A percentile compares a stretch with the other conserved stretches of the same genome.
These are phyloP conservation scores for Laterallus jamaicensis DNA, from an alignment of 2,113 vertebrate species.

Conservation along the genomic window DNA sequence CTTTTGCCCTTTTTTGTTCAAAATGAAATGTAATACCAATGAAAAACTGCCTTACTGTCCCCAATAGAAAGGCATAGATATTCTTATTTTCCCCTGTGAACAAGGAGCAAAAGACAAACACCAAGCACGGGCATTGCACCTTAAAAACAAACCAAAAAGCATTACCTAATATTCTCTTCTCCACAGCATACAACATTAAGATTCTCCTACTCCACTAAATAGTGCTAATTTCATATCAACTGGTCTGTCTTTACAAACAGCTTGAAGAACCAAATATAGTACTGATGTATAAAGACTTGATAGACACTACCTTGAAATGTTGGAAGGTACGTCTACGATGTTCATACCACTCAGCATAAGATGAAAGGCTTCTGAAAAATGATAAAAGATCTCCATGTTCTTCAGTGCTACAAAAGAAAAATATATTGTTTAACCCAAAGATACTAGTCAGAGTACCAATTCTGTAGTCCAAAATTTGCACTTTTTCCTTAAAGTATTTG, in stretches of 20 bases:
- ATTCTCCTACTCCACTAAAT: not conserved
- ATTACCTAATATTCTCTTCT: not conserved
- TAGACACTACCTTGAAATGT: conserved; percentile 86
- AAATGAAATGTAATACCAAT: not conserved
- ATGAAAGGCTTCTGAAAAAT: conserved; percentile 86
- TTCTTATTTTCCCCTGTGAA: not conserved
- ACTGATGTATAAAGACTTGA: not conserved
- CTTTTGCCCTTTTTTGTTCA: not conserved
- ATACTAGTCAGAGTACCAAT: not conserved
- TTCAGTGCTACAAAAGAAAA: conserved; percentile 79
- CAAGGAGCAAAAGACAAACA: not conserved
- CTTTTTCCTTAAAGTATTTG: not conserved
- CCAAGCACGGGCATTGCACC: not conserved
- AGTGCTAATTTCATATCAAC: not conserved
- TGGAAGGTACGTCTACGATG: conserved; percentile 80
- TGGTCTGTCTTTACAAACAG: not conserved
- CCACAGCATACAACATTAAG: not conserved
- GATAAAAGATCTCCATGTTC: conserved; percentile 76
- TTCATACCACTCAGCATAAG: conserved; percentile 80
- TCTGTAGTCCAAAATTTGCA: not conserved
- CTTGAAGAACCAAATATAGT: not conserved
- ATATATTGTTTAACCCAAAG: not conserved
- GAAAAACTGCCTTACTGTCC: not conserved
- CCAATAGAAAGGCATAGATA: not conserved
- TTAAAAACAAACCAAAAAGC: not conserved